Percentiles rank a stretch among this genome's conserved stretches.
Conservation (phyloP, 2,797 vertebrate species). For the Mionectes olivaceus region DNA sequence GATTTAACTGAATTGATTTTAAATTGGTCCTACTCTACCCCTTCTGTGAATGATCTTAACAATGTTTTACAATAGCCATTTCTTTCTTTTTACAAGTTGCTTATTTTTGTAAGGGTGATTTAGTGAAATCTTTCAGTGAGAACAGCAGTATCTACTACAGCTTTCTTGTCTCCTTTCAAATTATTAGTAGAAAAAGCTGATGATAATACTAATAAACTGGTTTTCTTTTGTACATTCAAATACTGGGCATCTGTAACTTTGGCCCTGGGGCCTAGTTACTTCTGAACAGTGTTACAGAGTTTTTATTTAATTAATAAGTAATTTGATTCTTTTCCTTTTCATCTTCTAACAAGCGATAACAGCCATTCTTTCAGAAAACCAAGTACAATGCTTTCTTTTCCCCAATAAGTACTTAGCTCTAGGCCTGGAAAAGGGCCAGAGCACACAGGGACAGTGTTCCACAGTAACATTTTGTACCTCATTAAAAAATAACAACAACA, state of each 20-base stretch:
- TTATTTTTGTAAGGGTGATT: neutral
- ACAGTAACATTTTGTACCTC: conserved; percentile 58
- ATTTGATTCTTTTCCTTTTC: conserved; percentile 30
- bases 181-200: neutral
- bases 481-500: neutral
- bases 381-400: neutral
- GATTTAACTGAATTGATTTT: neutral
- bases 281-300: neutral
- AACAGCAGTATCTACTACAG: neutral
- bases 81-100: neutral
- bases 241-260: neutral
- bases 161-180: neutral
- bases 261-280: neutral
- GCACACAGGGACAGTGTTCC: conserved; percentile 22
- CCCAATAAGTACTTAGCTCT: neutral
- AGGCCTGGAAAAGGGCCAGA: conserved; percentile 45
- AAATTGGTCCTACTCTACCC: neutral
- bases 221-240: neutral
- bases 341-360: neutral
- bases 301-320: conserved; percentile 34
- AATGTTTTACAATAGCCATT: neutral
- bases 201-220: neutral
- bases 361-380: conserved; percentile 38
- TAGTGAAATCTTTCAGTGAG: neutral
- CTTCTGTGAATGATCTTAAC: neutral